Percentiles rank a stretch among this genome's conserved stretches.
Conservation (phyloP, 2,888 invertebrate genomes). For the Cordilura impudica region DNA sequence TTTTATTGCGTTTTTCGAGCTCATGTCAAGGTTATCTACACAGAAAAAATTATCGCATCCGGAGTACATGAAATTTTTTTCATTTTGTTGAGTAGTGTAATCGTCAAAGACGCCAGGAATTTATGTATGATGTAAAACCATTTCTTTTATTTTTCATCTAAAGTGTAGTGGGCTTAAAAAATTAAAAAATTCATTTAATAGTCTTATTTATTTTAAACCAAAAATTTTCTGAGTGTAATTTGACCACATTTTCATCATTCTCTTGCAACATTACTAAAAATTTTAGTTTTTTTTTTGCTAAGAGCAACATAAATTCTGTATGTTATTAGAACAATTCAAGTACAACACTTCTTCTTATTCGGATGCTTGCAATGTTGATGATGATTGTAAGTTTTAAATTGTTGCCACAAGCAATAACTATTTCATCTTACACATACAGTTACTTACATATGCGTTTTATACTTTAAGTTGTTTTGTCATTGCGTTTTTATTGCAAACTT, state of each 20-base stretch:
- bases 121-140: no score
- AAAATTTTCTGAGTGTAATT: no score
- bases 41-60: no score
- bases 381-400: slow-evolving; percentile 46
- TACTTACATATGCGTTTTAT: slow-evolving; percentile 11
- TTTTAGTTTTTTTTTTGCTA: not conserved
- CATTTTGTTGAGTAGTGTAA: no score
- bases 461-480: not conserved
- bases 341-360: not conserved
- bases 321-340: slow-evolving; percentile 1
- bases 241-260: not conserved
- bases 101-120: no score
- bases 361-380: slow-evolving; percentile 26
- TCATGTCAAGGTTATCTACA: no score
- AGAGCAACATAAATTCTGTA: not conserved
- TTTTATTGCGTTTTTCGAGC: no score
- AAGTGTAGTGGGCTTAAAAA: no score
- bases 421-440: slow-evolving; percentile 11
- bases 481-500: not conserved
- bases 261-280: not conserved
- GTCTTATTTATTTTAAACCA: no score
- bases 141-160: no score
- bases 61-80: no score
- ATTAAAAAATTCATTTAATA: no score
- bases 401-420: slow-evolving; percentile 48